A percentile compares a stretch with the other conserved stretches of the same genome.
Evolutionary conservation across 2,113 vertebrate genomes (phyloP).

Genomic region (Hiodon alosoides): DNA sequence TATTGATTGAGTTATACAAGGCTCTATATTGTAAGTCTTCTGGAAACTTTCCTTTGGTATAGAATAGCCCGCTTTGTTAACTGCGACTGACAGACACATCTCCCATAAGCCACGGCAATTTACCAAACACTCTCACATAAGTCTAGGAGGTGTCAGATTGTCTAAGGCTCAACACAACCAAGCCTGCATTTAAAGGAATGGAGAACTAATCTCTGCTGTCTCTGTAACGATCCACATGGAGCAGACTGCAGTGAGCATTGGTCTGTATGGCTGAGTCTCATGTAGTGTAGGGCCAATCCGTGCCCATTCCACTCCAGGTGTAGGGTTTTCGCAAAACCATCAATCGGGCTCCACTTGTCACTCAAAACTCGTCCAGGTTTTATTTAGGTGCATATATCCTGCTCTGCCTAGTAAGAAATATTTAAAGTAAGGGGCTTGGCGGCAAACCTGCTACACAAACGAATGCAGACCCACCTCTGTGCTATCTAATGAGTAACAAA

Average conservation of each 20-base stretch:
- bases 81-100: background rate
- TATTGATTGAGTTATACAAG: slow-evolving; percentile 2
- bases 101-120: background rate
- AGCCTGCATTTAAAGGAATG: slow-evolving; percentile 6
- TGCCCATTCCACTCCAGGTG: background rate
- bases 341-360: background rate
- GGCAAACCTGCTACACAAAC: slow-evolving; percentile 64
- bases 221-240: background rate
- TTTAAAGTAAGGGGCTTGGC: slow-evolving; percentile 69
- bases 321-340: background rate
- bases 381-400: slow-evolving; percentile 1
- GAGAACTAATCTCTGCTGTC: background rate
- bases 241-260: background rate
- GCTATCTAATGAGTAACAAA: slow-evolving; percentile 64
- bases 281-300: background rate
- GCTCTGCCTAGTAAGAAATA: slow-evolving; percentile 41
- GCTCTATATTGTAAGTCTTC: background rate
- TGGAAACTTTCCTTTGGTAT: background rate
- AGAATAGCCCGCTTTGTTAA: slow-evolving; percentile 14
- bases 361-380: background rate
- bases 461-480: slow-evolving; percentile 55
- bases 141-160: slow-evolving; percentile 14
- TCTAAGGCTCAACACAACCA: slow-evolving; percentile 17
- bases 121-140: background rate
- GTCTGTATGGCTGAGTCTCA: background rate